Base-by-base conservation (phyloP, 2,797 vertebrate species). In the Enteromius thamalakanensis region DNA sequence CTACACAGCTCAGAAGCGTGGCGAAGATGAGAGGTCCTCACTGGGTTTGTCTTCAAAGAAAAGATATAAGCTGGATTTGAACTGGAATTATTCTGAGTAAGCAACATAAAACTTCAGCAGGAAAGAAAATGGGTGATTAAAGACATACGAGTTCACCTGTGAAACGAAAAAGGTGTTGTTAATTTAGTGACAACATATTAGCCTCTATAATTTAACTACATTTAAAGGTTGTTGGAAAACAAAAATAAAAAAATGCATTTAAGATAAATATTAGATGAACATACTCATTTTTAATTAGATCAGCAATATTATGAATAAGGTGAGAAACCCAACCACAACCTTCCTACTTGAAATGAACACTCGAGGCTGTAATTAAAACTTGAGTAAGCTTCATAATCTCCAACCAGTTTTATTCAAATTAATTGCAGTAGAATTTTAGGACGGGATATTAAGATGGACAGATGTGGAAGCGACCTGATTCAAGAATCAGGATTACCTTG, bases 31-130 rank as follows among this genome's bases (percentile, higher is more conserved):
- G 12, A 62, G 14, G 15, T 80, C 79, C 51, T 58, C 53, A 58
- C 4, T 21, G 26, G 9, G 26, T 32, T 49, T 49, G 19, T 47
- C 21, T 23, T 40, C 3, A 71, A 64, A 34, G 8, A 6, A 45
- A 81, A 81, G 15, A 53, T 60, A 21, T n/a, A 29, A 6, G 53
- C 68, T 72, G 68, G 8, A 23, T 49, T 40, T 60, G 34, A 60
- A 60, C 53, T 19, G 53, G 3, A 17, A 49, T 37, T 71, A 45
- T 49, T 60, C 53, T 1, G 32, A 74, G 8, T 10, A 11, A 45
- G 14, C 40, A 47, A 6, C 14, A 79, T 37, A 19, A 17, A 23
- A 23, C 1, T 1, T 37, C 55, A 81, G 34, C 6, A 1, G 51
- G 34, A 58, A 67, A 67, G 47, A 17, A 47, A 19, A 4, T 9